A percentile compares a stretch with the other conserved stretches of the same genome.
Evolutionary conservation across 2,113 vertebrate genomes (phyloP).

Genomic region (Cyprinus carpio): DNA sequence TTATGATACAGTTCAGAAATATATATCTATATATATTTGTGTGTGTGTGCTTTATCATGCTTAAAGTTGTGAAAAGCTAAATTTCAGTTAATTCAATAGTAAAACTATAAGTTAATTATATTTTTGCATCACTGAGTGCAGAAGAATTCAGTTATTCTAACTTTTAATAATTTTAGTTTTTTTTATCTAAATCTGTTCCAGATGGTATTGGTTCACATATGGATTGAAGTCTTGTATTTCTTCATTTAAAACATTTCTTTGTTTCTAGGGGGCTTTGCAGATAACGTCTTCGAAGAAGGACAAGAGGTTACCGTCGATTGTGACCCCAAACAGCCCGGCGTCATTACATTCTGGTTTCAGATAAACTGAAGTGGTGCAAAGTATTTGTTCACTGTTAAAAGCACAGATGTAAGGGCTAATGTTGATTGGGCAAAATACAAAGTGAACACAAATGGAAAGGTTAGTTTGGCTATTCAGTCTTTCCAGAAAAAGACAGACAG

Average conservation of each 20-base stretch:
- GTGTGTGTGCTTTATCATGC: too few relatives aligned
- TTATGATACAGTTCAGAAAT: neutral
- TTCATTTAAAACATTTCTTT: neutral
- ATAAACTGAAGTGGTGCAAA: neutral
- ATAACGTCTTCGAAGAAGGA: fast-evolving
- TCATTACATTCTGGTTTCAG: neutral
- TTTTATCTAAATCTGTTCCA: neutral
- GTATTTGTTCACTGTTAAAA: neutral
- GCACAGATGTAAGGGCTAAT: fast-evolving
- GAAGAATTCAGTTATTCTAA: neutral
- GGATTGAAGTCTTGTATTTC: neutral
- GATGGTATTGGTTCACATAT: neutral
- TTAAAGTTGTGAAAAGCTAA: neutral
- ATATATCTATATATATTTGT: too few relatives aligned
- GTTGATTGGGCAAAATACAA: fast-evolving
- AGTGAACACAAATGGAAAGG: fast-evolving
- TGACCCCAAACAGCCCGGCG: fast-evolving
- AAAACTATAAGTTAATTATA: neutral
- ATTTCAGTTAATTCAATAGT: neutral
- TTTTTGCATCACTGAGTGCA: neutral
- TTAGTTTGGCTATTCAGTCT: conserved; percentile 15
- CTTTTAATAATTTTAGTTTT: neutral
- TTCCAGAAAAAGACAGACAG: conserved; percentile 53
- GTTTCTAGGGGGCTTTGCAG: neutral
- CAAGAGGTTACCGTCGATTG: fast-evolving